Evolutionary conservation across 2,113 vertebrate species (phyloP), one percentile per base, ranked within the genome.

Genomic region (Suricata suricatta): DNA sequence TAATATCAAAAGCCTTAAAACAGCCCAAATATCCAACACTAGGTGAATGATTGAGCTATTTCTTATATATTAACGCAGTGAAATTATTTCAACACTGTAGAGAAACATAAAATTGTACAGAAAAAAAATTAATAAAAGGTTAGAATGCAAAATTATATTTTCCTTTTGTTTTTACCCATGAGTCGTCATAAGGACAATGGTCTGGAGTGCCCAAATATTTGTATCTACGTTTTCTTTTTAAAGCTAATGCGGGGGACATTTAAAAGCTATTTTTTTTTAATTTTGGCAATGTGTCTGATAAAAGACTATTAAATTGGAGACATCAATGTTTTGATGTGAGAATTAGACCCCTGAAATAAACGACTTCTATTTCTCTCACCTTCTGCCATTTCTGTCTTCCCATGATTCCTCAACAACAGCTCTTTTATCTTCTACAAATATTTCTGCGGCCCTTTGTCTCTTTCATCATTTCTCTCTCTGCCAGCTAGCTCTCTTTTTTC

Each of bases 71-170:
- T 89, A 86, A 76, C 82, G 5, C 10, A 82, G 50, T n/a, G 13
- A 79, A 84, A 96, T 77, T 3, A 82, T 86, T 85, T 95, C 31
- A 89, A 77, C 44, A 79, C 15, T 79, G 14, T 81, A 93, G 57
- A 66, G 95, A 85, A 63, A 29, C 14, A 83, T 29, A 87, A 93
- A 92, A 86, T 60, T 83, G 8, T 83, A 50, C 69, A 93, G 27
- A 11, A 87, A 71, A 66, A 74, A 93, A 86, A 72, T 64, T 85
- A 66, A 52, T 92, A 94, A 92, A 90, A 92, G 2, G 3, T 90
- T 84, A 63, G 5, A 82, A 66, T 71, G 11, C 57, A 95, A 96
- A 95, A 95, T 86, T 88, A 88, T 81, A 41, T 95, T 21, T 93
- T 77, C 33, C 66, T 29, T 44, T 95, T 83, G 64, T 35, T 64